Percentiles rank a stretch among this genome's conserved stretches.
Conservation (phyloP, 2,113 vertebrate genomes). For the Dasyornis broadbenti region DNA sequence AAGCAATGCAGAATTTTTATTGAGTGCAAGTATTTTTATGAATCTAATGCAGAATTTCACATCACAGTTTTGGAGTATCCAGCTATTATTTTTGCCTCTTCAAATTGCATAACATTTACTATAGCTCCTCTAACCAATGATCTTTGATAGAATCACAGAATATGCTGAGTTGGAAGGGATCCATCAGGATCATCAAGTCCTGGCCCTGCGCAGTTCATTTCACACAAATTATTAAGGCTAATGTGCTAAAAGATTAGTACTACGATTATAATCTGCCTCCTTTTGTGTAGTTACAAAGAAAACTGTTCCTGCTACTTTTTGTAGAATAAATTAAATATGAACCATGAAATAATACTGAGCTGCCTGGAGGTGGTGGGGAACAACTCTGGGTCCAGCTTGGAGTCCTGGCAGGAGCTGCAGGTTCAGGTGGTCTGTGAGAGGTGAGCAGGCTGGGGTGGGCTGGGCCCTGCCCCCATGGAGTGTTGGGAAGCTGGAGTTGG, state of each 20-base stretch:
- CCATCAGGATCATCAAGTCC: background rate
- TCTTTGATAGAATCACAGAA: background rate
- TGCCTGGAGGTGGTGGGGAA: background rate
- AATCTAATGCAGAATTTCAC: background rate
- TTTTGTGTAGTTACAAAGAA: background rate
- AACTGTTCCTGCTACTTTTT: background rate
- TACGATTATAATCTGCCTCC: background rate
- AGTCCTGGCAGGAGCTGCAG: background rate
- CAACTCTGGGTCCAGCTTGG: background rate
- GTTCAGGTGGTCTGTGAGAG: background rate
- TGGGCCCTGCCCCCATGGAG: fast-evolving
- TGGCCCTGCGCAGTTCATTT: background rate
- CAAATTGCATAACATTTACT: background rate
- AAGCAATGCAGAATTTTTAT: background rate
- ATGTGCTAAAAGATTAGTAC: background rate
- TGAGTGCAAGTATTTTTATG: background rate
- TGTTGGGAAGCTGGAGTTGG: no score
- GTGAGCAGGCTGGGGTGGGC: no score
- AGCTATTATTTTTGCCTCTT: background rate
- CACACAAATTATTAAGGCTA: background rate
- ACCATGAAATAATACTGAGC: background rate
- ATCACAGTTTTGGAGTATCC: background rate
- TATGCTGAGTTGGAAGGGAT: background rate
- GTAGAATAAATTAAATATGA: background rate
- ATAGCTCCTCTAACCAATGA: background rate